Percentiles rank a stretch among this genome's conserved stretches.
Evolutionary conservation across 1,140 invertebrate species (phyloP).

Genomic region (Cardiocondyla obscurior): DNA sequence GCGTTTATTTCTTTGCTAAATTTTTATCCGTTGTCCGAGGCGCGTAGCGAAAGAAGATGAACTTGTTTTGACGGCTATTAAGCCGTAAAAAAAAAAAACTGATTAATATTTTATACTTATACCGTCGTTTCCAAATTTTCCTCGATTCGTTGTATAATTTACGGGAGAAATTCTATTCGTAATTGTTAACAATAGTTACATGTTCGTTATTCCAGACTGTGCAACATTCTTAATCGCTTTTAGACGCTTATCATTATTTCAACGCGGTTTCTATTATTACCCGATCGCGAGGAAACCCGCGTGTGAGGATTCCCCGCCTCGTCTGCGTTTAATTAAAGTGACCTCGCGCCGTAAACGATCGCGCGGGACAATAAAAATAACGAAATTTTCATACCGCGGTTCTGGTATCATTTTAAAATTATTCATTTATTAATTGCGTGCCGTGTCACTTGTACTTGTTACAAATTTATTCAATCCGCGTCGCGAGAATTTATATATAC

Average conservation of each 20-base stretch:
- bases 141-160: background rate
- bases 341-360: background rate
- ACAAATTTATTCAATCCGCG: background rate
- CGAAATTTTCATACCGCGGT: background rate
- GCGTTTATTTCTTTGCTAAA: background rate
- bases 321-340: conserved; percentile 24
- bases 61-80: background rate
- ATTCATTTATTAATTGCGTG: conserved; percentile 4
- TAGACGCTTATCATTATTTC: conserved; percentile 14
- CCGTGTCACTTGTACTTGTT: background rate
- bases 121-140: background rate
- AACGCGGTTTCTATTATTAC: background rate
- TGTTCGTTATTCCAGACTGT: conserved; percentile 1
- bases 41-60: too few species aligned
- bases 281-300: background rate
- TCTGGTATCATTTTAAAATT: conserved; percentile 8
- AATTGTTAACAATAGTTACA: background rate
- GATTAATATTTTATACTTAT: conserved; percentile 37
- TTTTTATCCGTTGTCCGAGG: too few species aligned
- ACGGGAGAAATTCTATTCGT: background rate
- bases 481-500: too few species aligned
- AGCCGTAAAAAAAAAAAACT: background rate
- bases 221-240: background rate
- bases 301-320: background rate
- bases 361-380: conserved; percentile 4